These are phyloP conservation scores for Disparrhopalites patrizii DNA, from an alignment of 2,888 invertebrate species.

Conservation along the genomic window DNA sequence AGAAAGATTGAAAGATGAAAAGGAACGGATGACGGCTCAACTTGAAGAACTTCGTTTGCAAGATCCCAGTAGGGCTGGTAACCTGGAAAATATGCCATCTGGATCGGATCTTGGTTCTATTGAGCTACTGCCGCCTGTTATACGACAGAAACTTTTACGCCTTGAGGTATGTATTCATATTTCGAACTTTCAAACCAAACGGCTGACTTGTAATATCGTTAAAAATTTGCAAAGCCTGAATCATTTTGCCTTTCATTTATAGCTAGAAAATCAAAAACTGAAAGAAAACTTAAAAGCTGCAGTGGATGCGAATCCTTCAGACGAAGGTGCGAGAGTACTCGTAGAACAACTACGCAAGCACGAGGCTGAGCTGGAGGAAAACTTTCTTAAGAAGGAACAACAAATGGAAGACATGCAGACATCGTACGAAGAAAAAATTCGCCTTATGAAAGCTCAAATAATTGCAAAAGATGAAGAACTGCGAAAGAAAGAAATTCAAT, in stretches of 20 bases:
- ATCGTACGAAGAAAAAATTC: slow-evolving; percentile 40
- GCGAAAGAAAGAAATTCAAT: slow-evolving; percentile 43
- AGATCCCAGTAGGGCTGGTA: slow-evolving; percentile 28
- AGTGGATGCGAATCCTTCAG: slow-evolving; percentile 36
- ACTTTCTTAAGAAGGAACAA: slow-evolving; percentile 42
- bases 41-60: slow-evolving; percentile 42
- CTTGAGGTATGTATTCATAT: slow-evolving; percentile 41
- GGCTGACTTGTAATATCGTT: too few species aligned
- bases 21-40: slow-evolving; percentile 35
- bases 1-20: slow-evolving; percentile 45
- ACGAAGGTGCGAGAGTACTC: slow-evolving; percentile 42
- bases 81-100: slow-evolving; percentile 27
- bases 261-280: slow-evolving; percentile 46
- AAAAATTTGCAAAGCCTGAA: too few species aligned
- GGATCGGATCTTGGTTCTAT: slow-evolving; percentile 41
- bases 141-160: slow-evolving; percentile 40
- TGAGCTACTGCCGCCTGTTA: slow-evolving; percentile 42
- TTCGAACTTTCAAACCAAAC: too few species aligned
- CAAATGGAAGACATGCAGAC: slow-evolving; percentile 37
- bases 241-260: neutral
- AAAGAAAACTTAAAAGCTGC: slow-evolving; percentile 42
- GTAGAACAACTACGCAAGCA: slow-evolving; percentile 45
- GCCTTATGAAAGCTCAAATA: slow-evolving; percentile 35
- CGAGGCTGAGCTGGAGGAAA: slow-evolving; percentile 45
- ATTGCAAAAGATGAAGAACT: slow-evolving; percentile 45